Evolutionary conservation across 2,888 invertebrate species (phyloP).

Genomic region (Anorthoa munda): DNA sequence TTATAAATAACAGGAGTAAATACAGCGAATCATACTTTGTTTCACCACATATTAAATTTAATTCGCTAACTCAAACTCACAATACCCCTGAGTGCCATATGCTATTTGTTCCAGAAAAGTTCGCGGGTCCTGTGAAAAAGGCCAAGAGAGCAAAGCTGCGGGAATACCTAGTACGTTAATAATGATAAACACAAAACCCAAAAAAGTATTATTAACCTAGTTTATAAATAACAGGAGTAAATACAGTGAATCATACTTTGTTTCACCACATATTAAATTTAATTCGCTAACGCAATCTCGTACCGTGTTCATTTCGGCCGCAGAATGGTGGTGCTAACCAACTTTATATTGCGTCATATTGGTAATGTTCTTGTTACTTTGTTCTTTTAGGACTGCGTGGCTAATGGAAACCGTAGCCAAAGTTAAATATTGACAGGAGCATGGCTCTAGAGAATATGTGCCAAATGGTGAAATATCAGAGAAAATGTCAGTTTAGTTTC

Average conservation of each 20-base stretch:
- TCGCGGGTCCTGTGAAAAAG: too few relatives aligned
- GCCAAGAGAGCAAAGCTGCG: too few relatives aligned
- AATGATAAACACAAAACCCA: neutral
- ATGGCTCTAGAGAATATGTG: constrained; percentile 7
- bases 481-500: neutral
- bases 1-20: constrained; percentile 17
- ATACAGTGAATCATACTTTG: constrained; percentile 26
- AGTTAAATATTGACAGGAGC: constrained; percentile 39
- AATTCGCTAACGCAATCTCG: constrained; percentile 58
- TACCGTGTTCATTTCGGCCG: constrained; percentile 54
- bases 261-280: constrained; percentile 57
- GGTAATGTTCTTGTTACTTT: constrained; percentile 36
- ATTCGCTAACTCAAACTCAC: constrained; percentile 30
- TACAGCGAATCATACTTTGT: constrained; percentile 29
- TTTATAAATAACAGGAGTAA: constrained; percentile 17
- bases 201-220: constrained; percentile 1
- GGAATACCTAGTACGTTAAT: neutral
- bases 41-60: constrained; percentile 57
- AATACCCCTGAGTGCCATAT: too few relatives aligned
- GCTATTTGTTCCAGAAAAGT: too few relatives aligned
- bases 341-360: constrained; percentile 49
- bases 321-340: constrained; percentile 56
- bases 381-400: constrained; percentile 17
- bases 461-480: neutral
- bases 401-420: constrained; percentile 12